Evolutionary conservation across 2,797 vertebrate species (phyloP), one percentile per base, ranked within the genome.

Genomic region (Alca torda): DNA sequence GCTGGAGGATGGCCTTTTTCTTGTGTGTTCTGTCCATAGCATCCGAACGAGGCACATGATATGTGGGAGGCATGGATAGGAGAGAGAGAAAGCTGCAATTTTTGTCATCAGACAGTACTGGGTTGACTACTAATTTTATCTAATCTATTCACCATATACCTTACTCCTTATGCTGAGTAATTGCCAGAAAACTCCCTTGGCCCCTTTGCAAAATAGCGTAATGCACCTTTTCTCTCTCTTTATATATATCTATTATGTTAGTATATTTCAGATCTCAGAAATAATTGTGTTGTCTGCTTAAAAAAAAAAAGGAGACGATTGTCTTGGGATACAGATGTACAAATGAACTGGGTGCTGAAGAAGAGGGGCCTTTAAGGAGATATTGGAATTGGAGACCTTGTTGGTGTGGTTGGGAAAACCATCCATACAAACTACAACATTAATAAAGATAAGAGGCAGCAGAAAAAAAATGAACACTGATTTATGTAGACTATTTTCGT

Each of bases 121-220:
- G 54, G 64, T 89, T 92, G 93, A 94, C 81, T 89, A 77, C 84
- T 87, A 83, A 91, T 95, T 96, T 94, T 92, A 87, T 94, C 92
- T 96, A 72, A 96, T 95, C 94, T 96, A 0, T 83, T 92, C 75
- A 74, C 77, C 50, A n/a, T 94, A 87, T 83, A 83, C 65, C 65
- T 93, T 94, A 78, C 57, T 92, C 81, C 65, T 75, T 87, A 50
- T 41, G 18, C 68, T 68, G 65, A 85, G 20, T 81, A 83, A 87
- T 83, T 92, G 93, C 82, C 84, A 93, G 72, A 92, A 89, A 92
- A 94, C 60, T 90, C 78, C 72, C 68, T 79, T 94, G 87, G 69
- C 79, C 60, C 5, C 72, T 85, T 89, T 56, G 75, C 53, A 91
- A 56, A 87, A 89, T 6, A 82, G 4, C 43, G 88, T 51, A 39